phyloP scores from a whole-genome alignment of 2,888 invertebrate genomes.

The Drosophila rellima region DNA sequence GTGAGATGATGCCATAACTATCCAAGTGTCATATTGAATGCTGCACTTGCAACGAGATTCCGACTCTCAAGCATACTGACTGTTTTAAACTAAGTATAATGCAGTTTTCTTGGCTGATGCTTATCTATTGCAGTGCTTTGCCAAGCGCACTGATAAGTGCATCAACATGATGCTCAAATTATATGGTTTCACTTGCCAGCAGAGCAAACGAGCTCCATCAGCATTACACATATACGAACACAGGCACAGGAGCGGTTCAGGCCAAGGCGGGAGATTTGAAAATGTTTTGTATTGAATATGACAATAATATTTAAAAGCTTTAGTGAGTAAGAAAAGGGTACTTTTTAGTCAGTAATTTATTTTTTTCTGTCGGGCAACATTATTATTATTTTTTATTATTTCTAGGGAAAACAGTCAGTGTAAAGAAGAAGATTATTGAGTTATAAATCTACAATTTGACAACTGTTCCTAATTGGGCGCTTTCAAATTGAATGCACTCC shows the following conservation, averaged over 20 bases:
- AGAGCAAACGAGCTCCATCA: conserved; percentile 65
- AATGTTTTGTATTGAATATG: background rate
- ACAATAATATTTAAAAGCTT: background rate
- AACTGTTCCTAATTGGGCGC: background rate
- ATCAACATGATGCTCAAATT: conserved; percentile 77
- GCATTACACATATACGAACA: conserved; percentile 56
- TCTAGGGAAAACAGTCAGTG: too few species aligned
- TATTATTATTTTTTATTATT: too few species aligned
- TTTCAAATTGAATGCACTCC: conserved; percentile 25
- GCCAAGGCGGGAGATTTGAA: background rate
- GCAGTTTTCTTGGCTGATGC: conserved; percentile 57
- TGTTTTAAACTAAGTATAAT: conserved; percentile 40
- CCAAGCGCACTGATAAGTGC: conserved; percentile 75
- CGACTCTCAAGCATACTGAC: conserved; percentile 8
- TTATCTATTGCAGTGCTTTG: conserved; percentile 70
- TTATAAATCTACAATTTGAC: background rate
- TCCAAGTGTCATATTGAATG: conserved; percentile 52
- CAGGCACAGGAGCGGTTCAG: background rate
- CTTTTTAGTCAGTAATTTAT: background rate
- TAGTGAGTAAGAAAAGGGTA: background rate
- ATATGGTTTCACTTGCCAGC: conserved; percentile 66
- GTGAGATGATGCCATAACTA: conserved; percentile 43
- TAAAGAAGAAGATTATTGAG: too few species aligned
- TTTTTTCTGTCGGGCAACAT: background rate
- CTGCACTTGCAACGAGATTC: conserved; percentile 16